Base-by-base conservation (phyloP, 2,113 vertebrate species). In the Mixornis gularis region DNA sequence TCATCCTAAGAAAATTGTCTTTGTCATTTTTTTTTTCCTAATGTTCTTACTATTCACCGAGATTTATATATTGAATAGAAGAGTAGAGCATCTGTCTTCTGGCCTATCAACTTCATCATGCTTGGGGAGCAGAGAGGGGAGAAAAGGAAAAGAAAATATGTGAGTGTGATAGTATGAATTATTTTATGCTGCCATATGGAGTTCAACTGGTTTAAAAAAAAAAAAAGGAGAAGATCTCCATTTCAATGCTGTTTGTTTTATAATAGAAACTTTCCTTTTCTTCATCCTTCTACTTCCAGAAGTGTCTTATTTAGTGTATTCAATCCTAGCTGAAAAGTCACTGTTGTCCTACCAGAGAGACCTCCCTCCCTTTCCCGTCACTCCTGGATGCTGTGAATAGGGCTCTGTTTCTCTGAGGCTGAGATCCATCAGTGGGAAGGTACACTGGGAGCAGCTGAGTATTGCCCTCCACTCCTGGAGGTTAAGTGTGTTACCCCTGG, bases 211-310 rank as follows among this genome's bases (percentile, higher is more conserved):
- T 63, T 40, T 5, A 8, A 49, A 43, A 58, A 48, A 27, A 36
- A 56, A 36, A 34, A 3, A 52, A 48, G 10, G 36, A 8, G 36
- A 38, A 38, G 36, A 78, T 52, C 70, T 83, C 46, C 34, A 79
- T 89, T 84, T 87, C 62, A 95, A 29, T 89, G 41, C 4, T 82
- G 53, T 87, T 93, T 91, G 52, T 32, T 89, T 92, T 69, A 68
- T 76, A 85, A 76, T 27, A 81, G 51, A 76, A 87, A 58, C 32
- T 82, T 79, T 9, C 24, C 17, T 69, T 79, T 91, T 59, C 25
- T 89, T 94, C 5, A 3, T 40, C 10, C 10, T 85, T 65, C 41
- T 69, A 4, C 38, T 74, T 78, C 38, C 63, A 76, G n/a, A 79
- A 62, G 17, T 8, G 8, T 73, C 63, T 43, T 80, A 72, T 65